These are phyloP conservation scores for Phengaris arion DNA, from an alignment of 2,888 invertebrate species.

Conservation along the genomic window DNA sequence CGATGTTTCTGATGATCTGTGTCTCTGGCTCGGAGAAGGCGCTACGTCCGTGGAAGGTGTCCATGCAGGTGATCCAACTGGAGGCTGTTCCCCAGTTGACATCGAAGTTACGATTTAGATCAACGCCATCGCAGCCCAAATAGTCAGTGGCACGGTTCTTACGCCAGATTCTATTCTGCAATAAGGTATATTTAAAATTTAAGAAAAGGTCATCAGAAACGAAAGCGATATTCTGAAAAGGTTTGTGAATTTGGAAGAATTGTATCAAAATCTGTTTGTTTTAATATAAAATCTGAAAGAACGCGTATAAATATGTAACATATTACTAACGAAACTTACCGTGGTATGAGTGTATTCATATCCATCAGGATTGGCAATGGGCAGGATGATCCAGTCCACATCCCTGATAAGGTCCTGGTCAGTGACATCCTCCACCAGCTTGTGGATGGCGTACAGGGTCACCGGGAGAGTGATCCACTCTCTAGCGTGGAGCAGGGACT, in stretches of 20 bases:
- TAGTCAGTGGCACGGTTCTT: slow-evolving; percentile 79
- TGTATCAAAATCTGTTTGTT: not conserved
- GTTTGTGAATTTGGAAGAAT: not conserved
- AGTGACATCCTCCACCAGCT: slow-evolving; percentile 79
- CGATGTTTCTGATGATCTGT: slow-evolving; percentile 74
- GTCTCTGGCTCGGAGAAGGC: slow-evolving; percentile 86
- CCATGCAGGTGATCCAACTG: slow-evolving; percentile 75
- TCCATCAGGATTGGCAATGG: slow-evolving; percentile 85
- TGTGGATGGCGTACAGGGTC: slow-evolving; percentile 82
- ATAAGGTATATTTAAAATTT: slow-evolving; percentile 29
- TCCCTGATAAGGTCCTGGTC: slow-evolving; percentile 74
- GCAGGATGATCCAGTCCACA: slow-evolving; percentile 83
- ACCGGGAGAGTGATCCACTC: slow-evolving; percentile 84
- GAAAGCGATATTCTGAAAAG: not conserved
- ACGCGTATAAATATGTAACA: no score
- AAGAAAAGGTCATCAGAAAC: no score
- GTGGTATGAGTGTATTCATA: slow-evolving; percentile 79
- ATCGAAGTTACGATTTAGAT: slow-evolving; percentile 88
- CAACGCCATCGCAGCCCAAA: slow-evolving; percentile 81
- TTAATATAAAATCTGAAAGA: no score
- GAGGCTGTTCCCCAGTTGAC: slow-evolving; percentile 81
- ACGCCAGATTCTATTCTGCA: slow-evolving; percentile 81
- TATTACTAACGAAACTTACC: slow-evolving; percentile 47
- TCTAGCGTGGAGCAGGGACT: slow-evolving; percentile 81
- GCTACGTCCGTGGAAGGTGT: slow-evolving; percentile 81